Base-by-base conservation (phyloP, 2,888 invertebrate genomes). In the Coleophora deauratella region DNA sequence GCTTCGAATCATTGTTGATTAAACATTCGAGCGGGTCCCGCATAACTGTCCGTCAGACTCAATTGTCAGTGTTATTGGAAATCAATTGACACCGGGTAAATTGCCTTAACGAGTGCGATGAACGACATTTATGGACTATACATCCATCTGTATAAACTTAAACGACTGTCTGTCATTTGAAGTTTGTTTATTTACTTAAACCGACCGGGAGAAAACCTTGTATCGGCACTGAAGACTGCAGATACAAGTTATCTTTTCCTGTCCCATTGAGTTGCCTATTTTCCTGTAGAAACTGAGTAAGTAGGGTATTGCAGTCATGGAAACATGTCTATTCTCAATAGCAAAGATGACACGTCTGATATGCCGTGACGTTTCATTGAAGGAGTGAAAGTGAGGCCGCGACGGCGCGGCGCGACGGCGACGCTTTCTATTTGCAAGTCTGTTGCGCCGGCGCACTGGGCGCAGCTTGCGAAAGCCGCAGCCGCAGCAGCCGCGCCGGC, bases 21-120 rank as follows among this genome's bases (percentile, higher is more conserved):
- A 74, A 73, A 78, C 81, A 80, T 76, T 70, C 62, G 65, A 72
- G 62, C 62, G 66, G 68, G 67, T 42, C 84, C 84, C 84, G 84
- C 81, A 84, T 10, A 4, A 4, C 31, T 10, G n/a, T 7, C 68
- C 69, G 64, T 72, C 66, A 59, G 62, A 72, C 65, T 76, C 76
- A 78, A 81, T 82, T 81, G 79, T 72, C 68, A 72, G 75, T 66
- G 68, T 81, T 81, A 85, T 84, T 81, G 81, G 75, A 77, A 84
- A 81, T 77, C 84, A 81, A 84, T 85, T 82, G 81, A 73, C 73
- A 71, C 67, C 52, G 60, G 54, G 47, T 67, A 59, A 69, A 72
- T 74, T 69, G 65, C 62, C 64, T 69, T 61, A 59, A 72, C 56
- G 52, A 68, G 61, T 59, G 59, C 51, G 56, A 63, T 69, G 66